A percentile compares a stretch with the other conserved stretches of the same genome.
These are phyloP conservation scores for Mergus octosetaceus DNA, from an alignment of 2,797 vertebrate genomes.

Conservation along the genomic window DNA sequence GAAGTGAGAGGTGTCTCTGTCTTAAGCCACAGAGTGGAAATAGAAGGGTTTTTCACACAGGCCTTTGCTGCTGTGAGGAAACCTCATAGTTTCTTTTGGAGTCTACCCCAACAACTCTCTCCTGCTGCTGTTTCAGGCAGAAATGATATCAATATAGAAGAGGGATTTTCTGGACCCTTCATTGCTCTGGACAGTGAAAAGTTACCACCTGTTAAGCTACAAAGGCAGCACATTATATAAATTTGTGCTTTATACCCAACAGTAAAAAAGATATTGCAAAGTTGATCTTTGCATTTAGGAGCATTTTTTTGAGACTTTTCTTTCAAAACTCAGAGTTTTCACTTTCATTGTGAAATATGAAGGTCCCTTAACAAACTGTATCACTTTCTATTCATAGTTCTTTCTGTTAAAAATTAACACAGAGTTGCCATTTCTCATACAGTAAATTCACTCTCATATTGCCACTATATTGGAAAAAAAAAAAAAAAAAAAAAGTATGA, in stretches of 20 bases:
- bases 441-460: background rate
- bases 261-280: background rate
- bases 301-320: background rate
- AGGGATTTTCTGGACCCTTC: background rate
- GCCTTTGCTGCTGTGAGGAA: background rate
- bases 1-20: background rate
- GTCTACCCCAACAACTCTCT: background rate
- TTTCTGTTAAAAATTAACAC: background rate
- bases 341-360: background rate
- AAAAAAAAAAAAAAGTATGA: conserved; percentile 9
- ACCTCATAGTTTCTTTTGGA: background rate
- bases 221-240: background rate
- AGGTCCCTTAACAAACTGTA: background rate
- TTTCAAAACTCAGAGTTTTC: background rate
- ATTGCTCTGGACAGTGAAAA: background rate
- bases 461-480: background rate
- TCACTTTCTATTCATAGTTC: background rate
- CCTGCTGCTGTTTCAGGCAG: background rate
- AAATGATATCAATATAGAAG: background rate
- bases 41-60: background rate
- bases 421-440: background rate
- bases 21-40: background rate
- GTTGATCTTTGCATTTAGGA: background rate
- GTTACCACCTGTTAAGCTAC: background rate
- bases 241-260: background rate